Conservation (phyloP, 2,113 vertebrate genomes). For the Pterocles orientalis region DNA sequence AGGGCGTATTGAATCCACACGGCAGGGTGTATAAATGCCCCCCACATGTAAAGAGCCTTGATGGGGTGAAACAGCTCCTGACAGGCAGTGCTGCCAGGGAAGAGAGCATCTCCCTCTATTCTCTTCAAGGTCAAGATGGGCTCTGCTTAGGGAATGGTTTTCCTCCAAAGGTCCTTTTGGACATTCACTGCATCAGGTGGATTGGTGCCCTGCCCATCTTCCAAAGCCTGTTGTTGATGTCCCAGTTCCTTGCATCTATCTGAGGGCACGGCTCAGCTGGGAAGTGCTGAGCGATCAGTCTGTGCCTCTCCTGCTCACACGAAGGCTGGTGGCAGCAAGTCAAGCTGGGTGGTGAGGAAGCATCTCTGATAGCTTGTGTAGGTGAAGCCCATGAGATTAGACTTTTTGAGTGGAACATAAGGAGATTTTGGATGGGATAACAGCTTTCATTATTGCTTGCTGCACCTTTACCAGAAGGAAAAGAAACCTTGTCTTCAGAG, state of each 20-base stretch:
- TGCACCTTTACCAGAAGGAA: not conserved
- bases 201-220: not conserved
- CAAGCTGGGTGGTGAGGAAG: not conserved
- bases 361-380: not conserved
- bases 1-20: not conserved
- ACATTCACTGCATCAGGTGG: fast-evolving
- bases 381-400: not conserved
- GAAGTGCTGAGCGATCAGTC: not conserved
- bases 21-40: fast-evolving
- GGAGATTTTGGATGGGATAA: not conserved
- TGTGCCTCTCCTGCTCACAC: not conserved
- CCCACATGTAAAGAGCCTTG: not conserved
- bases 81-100: not conserved
- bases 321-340: not conserved
- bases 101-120: not conserved
- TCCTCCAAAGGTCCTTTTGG: not conserved
- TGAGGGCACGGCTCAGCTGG: not conserved
- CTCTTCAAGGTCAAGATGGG: not conserved
- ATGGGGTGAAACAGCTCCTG: not conserved
- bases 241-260: too few relatives aligned
- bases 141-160: not conserved
- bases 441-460: not conserved
- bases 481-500: not conserved
- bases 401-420: not conserved
- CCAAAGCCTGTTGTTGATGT: not conserved